These are phyloP conservation scores for Mamestra configurata DNA, from an alignment of 1,140 invertebrate species.

Conservation along the genomic window DNA sequence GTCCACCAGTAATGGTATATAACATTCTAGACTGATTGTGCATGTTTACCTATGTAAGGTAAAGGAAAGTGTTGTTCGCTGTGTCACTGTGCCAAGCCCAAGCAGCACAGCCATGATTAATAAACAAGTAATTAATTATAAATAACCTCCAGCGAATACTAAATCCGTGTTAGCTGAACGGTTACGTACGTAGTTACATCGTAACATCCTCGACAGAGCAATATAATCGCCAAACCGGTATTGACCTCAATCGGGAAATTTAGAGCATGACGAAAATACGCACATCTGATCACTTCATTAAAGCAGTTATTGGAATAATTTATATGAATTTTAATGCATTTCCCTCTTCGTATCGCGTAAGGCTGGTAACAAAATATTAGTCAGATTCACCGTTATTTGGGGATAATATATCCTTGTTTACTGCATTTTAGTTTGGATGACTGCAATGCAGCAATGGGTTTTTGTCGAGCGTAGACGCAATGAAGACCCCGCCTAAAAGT, in stretches of 20 bases:
- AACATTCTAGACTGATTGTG: too few relatives aligned
- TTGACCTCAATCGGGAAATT: constrained; percentile 79
- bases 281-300: constrained; percentile 39
- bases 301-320: constrained; percentile 16
- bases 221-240: constrained; percentile 65
- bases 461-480: too few relatives aligned
- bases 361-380: too few relatives aligned
- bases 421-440: too few relatives aligned
- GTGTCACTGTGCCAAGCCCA: constrained; percentile 11
- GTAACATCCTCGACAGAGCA: constrained; percentile 36
- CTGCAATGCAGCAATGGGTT: too few relatives aligned
- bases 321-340: neutral
- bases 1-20: too few relatives aligned
- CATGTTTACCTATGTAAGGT: too few relatives aligned
- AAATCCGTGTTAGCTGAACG: neutral
- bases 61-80: constrained; percentile 5
- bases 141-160: neutral
- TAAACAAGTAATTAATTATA: neutral
- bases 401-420: too few relatives aligned
- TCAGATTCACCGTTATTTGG: neutral
- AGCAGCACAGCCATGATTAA: neutral
- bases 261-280: constrained; percentile 75
- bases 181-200: constrained; percentile 9
- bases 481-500: too few relatives aligned
- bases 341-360: neutral